Evolutionary conservation across 1,140 invertebrate genomes (phyloP).

Genomic region (Rhizoglyphus robini): DNA sequence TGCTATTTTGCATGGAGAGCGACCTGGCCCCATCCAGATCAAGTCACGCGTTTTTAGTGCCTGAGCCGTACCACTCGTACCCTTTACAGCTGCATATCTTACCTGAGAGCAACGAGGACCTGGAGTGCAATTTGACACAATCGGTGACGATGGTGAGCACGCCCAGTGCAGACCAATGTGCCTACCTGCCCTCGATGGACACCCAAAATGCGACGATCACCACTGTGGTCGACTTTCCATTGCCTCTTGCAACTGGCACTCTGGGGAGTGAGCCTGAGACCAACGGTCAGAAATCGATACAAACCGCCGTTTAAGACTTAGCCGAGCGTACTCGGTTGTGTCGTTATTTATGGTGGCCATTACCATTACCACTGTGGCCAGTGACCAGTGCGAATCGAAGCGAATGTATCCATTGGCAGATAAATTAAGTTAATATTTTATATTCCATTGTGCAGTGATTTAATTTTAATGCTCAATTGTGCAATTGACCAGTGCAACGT

Average conservation of each 20-base stretch:
- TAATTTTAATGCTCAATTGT: constrained; percentile 8
- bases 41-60: background rate
- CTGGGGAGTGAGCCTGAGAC: too few species aligned
- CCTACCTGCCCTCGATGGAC: background rate
- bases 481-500: too few species aligned
- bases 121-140: background rate
- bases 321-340: background rate
- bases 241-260: background rate
- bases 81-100: constrained; percentile 4
- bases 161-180: background rate
- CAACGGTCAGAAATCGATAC: constrained; percentile 5
- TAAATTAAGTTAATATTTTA: constrained; percentile 13
- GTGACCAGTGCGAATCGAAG: background rate
- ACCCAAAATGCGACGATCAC: background rate
- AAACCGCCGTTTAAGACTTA: constrained; percentile 1
- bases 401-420: constrained; percentile 1
- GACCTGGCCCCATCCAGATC: background rate
- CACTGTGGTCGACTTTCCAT: background rate
- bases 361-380: constrained; percentile 5
- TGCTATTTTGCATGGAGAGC: background rate
- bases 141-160: constrained; percentile 1
- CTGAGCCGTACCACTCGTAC: background rate
- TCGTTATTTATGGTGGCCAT: constrained; percentile 8
- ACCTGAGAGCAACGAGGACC: background rate
- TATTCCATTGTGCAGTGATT: background rate